Conservation (phyloP, 2,888 invertebrate genomes). For the Mythimna pallens region DNA sequence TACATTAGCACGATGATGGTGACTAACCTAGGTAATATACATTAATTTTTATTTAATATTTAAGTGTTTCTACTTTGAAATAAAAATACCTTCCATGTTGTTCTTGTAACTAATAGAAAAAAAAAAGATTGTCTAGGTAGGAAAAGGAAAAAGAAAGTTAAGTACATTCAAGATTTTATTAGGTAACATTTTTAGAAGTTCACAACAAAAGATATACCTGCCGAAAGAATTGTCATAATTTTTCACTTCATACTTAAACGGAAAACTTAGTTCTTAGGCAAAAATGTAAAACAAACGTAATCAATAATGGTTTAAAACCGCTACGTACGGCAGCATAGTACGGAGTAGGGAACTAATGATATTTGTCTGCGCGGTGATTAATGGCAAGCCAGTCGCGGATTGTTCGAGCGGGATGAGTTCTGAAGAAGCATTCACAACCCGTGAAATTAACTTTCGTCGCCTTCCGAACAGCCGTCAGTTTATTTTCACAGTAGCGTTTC, state of each 20-base stretch:
- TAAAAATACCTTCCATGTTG: neutral
- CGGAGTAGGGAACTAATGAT: conserved; percentile 76
- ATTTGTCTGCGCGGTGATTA: conserved; percentile 84
- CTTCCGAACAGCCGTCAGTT: conserved; percentile 83
- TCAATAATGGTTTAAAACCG: conserved; percentile 54
- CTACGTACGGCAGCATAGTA: conserved; percentile 46
- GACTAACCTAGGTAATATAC: conserved; percentile 64
- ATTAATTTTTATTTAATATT: conserved; percentile 52
- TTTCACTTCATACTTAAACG: neutral
- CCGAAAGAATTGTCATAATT: neutral
- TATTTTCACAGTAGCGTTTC: conserved; percentile 80
- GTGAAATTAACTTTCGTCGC: conserved; percentile 89
- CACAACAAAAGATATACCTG: neutral
- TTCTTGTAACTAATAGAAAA: neutral
- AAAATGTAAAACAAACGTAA: conserved; percentile 36
- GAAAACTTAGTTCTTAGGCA: neutral
- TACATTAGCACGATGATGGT: conserved; percentile 82
- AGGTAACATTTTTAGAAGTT: neutral
- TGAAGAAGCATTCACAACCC: conserved; percentile 87
- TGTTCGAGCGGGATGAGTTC: conserved; percentile 87
- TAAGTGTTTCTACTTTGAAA: conserved; percentile 19
- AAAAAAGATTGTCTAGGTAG: neutral
- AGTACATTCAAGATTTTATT: neutral
- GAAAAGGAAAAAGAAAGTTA: neutral
- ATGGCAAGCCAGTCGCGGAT: conserved; percentile 83